A percentile compares a stretch with the other conserved stretches of the same genome.
These are phyloP conservation scores for Ceratina australensis DNA, from an alignment of 1,140 invertebrate species.

Conservation along the genomic window DNA sequence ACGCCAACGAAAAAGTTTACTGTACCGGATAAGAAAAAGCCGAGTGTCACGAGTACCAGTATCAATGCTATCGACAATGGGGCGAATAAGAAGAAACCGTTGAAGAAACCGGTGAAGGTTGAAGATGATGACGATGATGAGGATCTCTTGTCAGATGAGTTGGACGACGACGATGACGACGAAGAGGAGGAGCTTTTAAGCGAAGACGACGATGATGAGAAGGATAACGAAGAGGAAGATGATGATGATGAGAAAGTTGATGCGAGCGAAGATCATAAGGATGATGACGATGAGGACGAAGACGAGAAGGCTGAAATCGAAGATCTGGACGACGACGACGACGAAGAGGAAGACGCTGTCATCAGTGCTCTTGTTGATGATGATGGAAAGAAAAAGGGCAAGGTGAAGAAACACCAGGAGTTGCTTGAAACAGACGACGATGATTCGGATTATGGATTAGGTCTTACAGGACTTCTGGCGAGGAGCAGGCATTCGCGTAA, in stretches of 20 bases:
- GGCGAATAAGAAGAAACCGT: conserved; percentile 57
- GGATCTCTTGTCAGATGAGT: conserved; percentile 45
- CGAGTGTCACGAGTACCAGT: conserved; percentile 60
- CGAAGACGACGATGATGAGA: conserved; percentile 57
- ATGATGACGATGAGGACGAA: conserved; percentile 36
- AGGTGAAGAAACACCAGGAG: conserved; percentile 53
- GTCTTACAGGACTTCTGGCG: conserved; percentile 65
- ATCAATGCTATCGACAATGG: conserved; percentile 67
- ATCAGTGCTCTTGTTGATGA: conserved; percentile 66
- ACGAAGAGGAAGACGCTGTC: conserved; percentile 67
- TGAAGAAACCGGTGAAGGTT: conserved; percentile 48
- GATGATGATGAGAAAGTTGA: conserved; percentile 57
- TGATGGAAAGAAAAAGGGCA: conserved; percentile 61
- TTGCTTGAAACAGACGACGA: conserved; percentile 63
- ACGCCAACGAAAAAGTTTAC: conserved; percentile 50
- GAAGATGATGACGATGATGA: conserved; percentile 68
- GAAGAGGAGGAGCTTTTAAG: conserved; percentile 54
- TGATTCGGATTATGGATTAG: conserved; percentile 69
- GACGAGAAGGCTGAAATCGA: conserved; percentile 54
- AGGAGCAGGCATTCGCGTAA: conserved; percentile 52
- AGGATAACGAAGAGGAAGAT: conserved; percentile 42
- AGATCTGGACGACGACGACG: conserved; percentile 63
- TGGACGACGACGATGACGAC: conserved; percentile 63
- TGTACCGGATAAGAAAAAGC: conserved; percentile 59
- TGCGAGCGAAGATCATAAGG: conserved; percentile 33